These are phyloP conservation scores for Eulemur coronatus DNA, from an alignment of 2,797 vertebrate species.

Conservation along the genomic window DNA sequence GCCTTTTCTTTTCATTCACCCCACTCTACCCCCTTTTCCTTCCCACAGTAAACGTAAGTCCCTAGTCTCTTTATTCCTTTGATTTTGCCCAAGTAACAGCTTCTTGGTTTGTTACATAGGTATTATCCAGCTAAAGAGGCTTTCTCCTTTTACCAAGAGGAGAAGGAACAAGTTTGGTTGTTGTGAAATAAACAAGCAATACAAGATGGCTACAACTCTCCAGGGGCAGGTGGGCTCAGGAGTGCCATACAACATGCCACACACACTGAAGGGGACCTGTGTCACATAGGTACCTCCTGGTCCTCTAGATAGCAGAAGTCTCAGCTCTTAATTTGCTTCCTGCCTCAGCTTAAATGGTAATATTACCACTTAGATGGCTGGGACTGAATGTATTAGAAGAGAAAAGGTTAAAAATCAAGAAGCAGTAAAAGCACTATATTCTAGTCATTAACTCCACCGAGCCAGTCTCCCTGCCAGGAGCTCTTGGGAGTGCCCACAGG, in stretches of 20 bases:
- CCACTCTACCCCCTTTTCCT: not conserved
- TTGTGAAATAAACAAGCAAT: conserved; percentile 45
- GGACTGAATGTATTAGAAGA: not conserved
- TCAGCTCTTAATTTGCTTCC: conserved; percentile 24
- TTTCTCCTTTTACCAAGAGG: conserved; percentile 7
- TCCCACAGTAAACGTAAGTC: not conserved
- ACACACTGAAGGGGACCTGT: not conserved
- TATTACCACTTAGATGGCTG: not conserved
- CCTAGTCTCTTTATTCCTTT: not conserved
- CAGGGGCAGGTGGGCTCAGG: conserved; percentile 1
- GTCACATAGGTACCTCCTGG: not conserved
- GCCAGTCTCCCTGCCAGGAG: not conserved
- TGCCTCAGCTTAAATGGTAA: not conserved
- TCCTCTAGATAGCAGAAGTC: not conserved
- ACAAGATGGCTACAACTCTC: conserved; percentile 15
- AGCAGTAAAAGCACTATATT: not conserved
- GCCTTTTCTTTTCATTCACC: not conserved
- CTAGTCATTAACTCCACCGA: not conserved
- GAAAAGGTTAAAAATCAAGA: not conserved
- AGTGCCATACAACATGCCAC: not conserved
- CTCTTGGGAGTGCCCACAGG: conserved; percentile 7
- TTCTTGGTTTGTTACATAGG: not conserved
- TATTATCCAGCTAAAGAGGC: not conserved
- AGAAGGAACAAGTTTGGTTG: not conserved
- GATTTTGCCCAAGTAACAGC: not conserved